Evolutionary conservation across 2,797 vertebrate genomes (phyloP), one percentile per base, ranked within the genome.

Genomic region (Melanotaenia trifasciata): DNA sequence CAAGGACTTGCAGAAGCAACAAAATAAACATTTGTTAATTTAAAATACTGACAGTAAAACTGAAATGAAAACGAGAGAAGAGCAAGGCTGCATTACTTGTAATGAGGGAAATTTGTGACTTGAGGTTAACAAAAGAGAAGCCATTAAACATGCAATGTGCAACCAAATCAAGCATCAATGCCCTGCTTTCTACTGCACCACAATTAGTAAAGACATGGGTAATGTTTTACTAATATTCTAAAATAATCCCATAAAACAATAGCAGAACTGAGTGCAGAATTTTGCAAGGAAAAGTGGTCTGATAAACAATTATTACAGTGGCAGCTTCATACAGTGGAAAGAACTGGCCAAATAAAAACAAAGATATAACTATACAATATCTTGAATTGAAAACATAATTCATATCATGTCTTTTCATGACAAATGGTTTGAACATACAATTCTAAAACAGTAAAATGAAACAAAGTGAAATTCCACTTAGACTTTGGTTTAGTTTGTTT

Each of bases 21-120:
- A 96, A 95, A 95, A 95, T 93, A 95, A 95, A 95, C 93, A 95
- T 93, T 93, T 94, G 94, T 95, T 94, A 87, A 96, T 95, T 97
- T 92, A 92, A 96, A 97, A 97, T 96, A 96, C 93, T 96, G 94
- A 91, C 86, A 92, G 76, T 85, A 79, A 90, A 91, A 84, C 74
- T 73, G 80, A 87, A n/a, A 89, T 76, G 81, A 83, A 76, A 78
- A 89, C 45, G 81, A 87, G 54, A 75, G 77, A 86, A 78, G 67
- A 90, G 76, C 72, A 69, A 77, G 70, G 84, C 80, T 79, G 85
- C 87, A 84, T 85, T 66, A 87, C 65, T 65, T 64, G 76, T 78
- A 67, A 82, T 76, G 80, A 78, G 72, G 70, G 79, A 77, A 71
- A 75, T 75, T 89, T 86, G 69, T 71, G 85, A 91, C 74, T 80